Percentiles rank a stretch among this genome's conserved stretches.
Evolutionary conservation across 1,140 invertebrate species (phyloP).

Genomic region (Meloidogyne exigua): DNA sequence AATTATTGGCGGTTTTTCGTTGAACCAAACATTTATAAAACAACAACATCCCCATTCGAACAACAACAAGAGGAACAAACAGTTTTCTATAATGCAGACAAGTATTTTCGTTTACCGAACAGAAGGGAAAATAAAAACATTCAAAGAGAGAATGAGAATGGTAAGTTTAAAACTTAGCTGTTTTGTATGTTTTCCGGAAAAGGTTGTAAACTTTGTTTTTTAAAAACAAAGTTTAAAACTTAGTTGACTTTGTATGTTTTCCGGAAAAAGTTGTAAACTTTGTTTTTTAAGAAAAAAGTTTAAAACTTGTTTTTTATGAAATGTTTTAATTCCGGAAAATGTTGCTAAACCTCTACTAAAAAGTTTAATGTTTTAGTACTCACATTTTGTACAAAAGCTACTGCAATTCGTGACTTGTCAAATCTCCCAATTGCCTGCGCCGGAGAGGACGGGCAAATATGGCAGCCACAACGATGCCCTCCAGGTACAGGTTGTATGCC

Average conservation of each 20-base stretch:
- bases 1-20: not conserved
- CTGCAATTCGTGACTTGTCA: constrained; percentile 50
- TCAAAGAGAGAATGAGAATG: not conserved
- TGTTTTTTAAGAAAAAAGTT: not conserved
- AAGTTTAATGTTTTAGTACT: constrained; percentile 36
- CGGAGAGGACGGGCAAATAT: constrained; percentile 48
- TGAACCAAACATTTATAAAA: not conserved
- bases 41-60: not conserved
- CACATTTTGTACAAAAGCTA: constrained; percentile 56
- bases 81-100: not conserved
- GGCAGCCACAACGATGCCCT: constrained; percentile 53
- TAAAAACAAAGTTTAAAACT: not conserved
- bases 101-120: not conserved
- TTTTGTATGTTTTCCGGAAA: constrained; percentile 1
- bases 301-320: not conserved
- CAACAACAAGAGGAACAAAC: not conserved
- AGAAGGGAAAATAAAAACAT: not conserved
- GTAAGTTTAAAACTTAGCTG: not conserved
- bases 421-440: constrained; percentile 58
- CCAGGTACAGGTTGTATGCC: constrained; percentile 52
- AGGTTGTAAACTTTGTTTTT: not conserved
- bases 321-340: no score
- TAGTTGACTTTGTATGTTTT: not conserved
- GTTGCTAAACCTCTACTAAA: not conserved
- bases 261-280: not conserved